Evolutionary conservation across 2,797 vertebrate species (phyloP).

Genomic region (Hirundo rustica): DNA sequence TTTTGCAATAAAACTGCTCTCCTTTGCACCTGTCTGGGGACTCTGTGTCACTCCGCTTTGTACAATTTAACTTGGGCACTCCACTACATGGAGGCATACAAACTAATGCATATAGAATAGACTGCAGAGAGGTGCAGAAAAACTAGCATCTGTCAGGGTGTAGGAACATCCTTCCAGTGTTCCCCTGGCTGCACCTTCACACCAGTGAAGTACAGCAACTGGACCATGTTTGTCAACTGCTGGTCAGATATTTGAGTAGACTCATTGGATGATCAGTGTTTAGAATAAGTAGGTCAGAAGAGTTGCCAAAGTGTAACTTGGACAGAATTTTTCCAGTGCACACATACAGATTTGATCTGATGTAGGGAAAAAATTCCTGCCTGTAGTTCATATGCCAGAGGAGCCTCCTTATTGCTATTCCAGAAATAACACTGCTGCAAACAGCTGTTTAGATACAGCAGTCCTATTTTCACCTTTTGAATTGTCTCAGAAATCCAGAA

Average conservation of each 20-base stretch:
- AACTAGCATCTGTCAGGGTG: background rate
- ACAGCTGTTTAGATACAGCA: background rate
- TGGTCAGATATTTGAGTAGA: background rate
- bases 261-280: background rate
- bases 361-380: background rate
- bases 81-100: background rate
- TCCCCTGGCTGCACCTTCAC: background rate
- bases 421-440: background rate
- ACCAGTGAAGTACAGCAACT: background rate
- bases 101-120: background rate
- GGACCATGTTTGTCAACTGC: background rate
- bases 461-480: background rate
- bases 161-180: background rate
- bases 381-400: background rate
- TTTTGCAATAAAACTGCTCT: background rate
- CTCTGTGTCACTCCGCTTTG: rapidly evolving
- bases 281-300: background rate
- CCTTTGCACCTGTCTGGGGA: background rate
- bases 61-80: background rate
- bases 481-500: background rate
- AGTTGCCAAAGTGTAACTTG: background rate
- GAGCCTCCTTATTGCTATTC: background rate
- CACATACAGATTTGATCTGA: background rate
- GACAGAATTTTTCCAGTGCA: background rate
- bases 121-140: background rate